A percentile compares a stretch with the other conserved stretches of the same genome.
Conservation (phyloP, 2,113 vertebrate species). For the Otus sunia region DNA sequence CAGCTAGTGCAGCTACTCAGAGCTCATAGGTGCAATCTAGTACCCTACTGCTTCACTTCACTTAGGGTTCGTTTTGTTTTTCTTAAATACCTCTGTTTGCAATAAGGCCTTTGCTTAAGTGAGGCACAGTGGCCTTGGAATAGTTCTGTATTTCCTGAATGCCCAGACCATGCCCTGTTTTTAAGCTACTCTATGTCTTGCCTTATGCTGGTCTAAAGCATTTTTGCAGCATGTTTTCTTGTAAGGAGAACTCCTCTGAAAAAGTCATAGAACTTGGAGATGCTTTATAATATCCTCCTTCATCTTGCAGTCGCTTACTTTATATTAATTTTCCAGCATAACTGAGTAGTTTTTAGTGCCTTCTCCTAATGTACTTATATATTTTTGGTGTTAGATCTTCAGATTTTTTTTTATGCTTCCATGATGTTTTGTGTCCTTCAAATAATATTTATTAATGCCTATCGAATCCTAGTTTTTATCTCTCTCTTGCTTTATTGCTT, state of each 20-base stretch:
- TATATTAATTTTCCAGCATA: not conserved
- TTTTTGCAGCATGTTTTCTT: not conserved
- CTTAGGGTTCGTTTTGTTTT: not conserved
- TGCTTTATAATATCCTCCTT: not conserved
- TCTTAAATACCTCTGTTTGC: not conserved
- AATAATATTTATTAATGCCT: not conserved
- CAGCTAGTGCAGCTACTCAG: not conserved
- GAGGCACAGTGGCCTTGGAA: not conserved
- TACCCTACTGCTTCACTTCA: not conserved
- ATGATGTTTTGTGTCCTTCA: not conserved
- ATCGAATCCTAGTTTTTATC: not conserved
- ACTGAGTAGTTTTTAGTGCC: not conserved
- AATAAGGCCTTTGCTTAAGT: not conserved
- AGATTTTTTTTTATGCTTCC: not conserved
- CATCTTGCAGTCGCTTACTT: not conserved
- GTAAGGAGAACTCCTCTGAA: not conserved
- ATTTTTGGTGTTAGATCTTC: not conserved
- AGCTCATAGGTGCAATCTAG: not conserved
- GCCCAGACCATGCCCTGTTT: not conserved
- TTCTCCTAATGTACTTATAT: not conserved
- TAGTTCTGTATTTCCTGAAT: not conserved
- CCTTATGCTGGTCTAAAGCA: not conserved
- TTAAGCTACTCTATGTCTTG: not conserved
- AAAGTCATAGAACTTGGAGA: not conserved
- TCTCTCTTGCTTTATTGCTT: not conserved